phyloP scores from a whole-genome alignment of 2,113 vertebrate species.

The Dipodomys stephensi region DNA sequence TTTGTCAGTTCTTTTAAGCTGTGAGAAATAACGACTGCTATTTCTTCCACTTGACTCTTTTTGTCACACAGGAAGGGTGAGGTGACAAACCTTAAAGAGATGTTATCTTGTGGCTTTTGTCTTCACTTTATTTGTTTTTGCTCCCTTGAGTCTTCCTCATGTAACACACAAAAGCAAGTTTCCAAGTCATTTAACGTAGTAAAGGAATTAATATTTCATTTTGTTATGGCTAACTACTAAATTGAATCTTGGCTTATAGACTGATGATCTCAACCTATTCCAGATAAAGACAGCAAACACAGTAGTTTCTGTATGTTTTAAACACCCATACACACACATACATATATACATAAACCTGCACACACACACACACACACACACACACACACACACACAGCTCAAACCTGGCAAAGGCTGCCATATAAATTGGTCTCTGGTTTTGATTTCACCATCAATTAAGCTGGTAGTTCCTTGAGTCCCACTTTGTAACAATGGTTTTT shows the following conservation, averaged over 20 bases:
- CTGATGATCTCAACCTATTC: constrained; percentile 2
- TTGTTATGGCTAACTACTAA: constrained; percentile 18
- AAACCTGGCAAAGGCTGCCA: not conserved
- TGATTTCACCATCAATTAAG: not conserved
- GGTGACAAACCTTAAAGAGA: constrained; percentile 46
- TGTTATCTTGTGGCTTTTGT: constrained; percentile 48
- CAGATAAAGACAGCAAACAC: not conserved
- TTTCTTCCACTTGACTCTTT: constrained; percentile 25
- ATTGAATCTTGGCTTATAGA: not conserved
- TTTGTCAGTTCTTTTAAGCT: constrained; percentile 65
- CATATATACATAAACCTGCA: not conserved
- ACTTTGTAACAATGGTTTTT: not conserved
- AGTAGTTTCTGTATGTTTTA: not conserved
- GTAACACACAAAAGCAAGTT: not conserved
- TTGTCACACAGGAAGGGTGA: not conserved
- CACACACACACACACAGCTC: not conserved
- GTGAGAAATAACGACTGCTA: constrained; percentile 35
- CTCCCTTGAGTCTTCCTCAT: not conserved
- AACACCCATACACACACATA: not conserved
- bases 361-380: not conserved
- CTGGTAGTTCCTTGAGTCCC: not conserved
- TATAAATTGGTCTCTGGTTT: not conserved
- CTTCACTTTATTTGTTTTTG: constrained; percentile 47
- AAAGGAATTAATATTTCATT: constrained; percentile 68
- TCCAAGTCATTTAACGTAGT: constrained; percentile 62